Evolutionary conservation across 2,797 vertebrate genomes (phyloP), one percentile per base, ranked within the genome.

Genomic region (Hylomyscus alleni): DNA sequence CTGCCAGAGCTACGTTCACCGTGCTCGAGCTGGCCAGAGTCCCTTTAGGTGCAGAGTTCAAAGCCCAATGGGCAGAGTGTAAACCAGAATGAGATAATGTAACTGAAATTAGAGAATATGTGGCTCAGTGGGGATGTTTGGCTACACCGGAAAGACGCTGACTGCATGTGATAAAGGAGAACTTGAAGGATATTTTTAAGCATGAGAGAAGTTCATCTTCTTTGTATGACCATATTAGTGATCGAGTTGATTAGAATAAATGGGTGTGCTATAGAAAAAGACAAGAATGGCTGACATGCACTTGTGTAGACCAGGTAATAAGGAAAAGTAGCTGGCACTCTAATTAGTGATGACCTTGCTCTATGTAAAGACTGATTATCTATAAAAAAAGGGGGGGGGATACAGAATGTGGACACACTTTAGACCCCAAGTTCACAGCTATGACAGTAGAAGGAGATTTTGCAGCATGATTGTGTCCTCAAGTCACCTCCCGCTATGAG

Each of bases 181-280:
- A 20, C 3, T 11, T n/a, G 19, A 73, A 9, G n/a, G 22, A 54
- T 60, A 12, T 26, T 44, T 44, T 77, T 8, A n/a, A 89, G 58
- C 40, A 34, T 47, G 37, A 76, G 19, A 94, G 58, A 85, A 62
- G 85, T n/a, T 80, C n/a, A 47, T 95, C 50, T 85, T 44, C 78
- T 88, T 50, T 65, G 2, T 62, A 40, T 76, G 40, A n/a, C 37
- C n/a, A 56, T n/a, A 11, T 83, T n/a, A 89, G 37, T 89, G 65
- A 89, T 91, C n/a, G 47, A 50, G 19, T 29, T 72, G 50, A 31
- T 80, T 54, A 44, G 29, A 72, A 26, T 54, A 86, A 69, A 26
- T 24, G 8, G 3, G 34, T 37, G 6, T 75, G 29, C 76, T 72
- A 62, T 31, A 92, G 7, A 80, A 93, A 47, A 20, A 83, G 40